Evolutionary conservation across 1,140 invertebrate genomes (phyloP).

Genomic region (Drosophila parvula): DNA sequence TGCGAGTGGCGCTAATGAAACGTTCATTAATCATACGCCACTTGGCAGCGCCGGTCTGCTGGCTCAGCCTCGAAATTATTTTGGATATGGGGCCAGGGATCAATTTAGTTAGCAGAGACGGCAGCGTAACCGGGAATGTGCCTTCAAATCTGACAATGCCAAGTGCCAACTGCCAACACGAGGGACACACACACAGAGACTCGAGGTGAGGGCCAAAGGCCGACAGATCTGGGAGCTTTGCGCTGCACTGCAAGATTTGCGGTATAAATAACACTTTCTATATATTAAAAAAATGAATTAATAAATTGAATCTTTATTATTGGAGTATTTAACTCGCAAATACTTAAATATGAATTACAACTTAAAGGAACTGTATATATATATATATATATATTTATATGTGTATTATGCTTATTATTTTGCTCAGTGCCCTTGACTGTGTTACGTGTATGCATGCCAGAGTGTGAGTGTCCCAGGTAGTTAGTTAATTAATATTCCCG

Average conservation of each 20-base stretch:
- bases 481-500: constrained; percentile 82
- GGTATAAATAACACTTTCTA: too few relatives aligned
- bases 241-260: background rate
- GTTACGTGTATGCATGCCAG: constrained; percentile 15
- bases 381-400: too few relatives aligned
- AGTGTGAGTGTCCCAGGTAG: constrained; percentile 47
- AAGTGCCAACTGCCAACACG: constrained; percentile 68
- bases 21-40: constrained; percentile 76
- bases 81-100: constrained; percentile 34
- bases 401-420: background rate
- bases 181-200: constrained; percentile 14
- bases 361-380: background rate
- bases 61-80: constrained; percentile 24
- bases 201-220: constrained; percentile 12
- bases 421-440: background rate
- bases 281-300: too few relatives aligned
- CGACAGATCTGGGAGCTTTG: background rate
- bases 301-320: too few relatives aligned
- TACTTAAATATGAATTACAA: background rate
- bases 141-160: constrained; percentile 58
- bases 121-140: constrained; percentile 32
- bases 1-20: constrained; percentile 74
- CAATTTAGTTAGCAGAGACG: constrained; percentile 43
- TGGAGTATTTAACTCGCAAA: too few relatives aligned
- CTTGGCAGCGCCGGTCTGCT: constrained; percentile 43